Base-by-base conservation (phyloP, 2,888 invertebrate genomes). In the Nezara viridula region DNA sequence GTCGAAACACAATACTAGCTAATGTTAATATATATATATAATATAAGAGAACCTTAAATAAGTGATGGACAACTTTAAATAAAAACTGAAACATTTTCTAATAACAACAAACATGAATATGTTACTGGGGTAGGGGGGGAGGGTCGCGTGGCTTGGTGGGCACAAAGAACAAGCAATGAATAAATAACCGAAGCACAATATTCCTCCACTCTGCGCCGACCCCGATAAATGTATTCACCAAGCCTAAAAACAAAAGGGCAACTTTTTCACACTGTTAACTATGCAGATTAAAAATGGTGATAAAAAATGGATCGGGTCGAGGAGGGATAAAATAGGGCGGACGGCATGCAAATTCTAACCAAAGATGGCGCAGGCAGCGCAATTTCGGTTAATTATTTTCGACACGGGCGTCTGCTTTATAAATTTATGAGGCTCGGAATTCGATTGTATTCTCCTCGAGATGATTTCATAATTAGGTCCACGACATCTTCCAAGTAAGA, bases 211-310 rank as follows among this genome's bases (percentile, higher is more conserved):
- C 3, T 66, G 5, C 19, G 19, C 32, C 27, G 66, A 5, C 66
- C 66, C 32, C 66, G 32, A 66, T 81, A 44, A 81, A 81, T 81
- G 44, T 44, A 81, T 81, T 81, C 81, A 44, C 44, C 81, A 24
- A 44, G 81, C 21, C 81, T 81, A 81, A 81, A 81, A 81, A 40
- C 81, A 44, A 44, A 81, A 44, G 44, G 44, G n/a, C 24, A 81
- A 81, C 81, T 40, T 81, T 81, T 81, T 81, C 81, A 81, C 44
- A 40, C 81, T 81, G 40, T 81, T 81, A 81, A 81, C 81, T 81
- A 81, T 81, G 81, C n/a, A 81, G 81, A 81, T 81, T 81, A 81
- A 81, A 81, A 81, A 81, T 44, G 81, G 81, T 81, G 81, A 81
- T 81, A 81, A 81, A 81, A 81, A 81, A 81, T 81, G 81, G 40